These are phyloP conservation scores for Ophiothrix spiculata DNA, from an alignment of 35 echinoderm and acorn worm species.

Conservation along the genomic window DNA sequence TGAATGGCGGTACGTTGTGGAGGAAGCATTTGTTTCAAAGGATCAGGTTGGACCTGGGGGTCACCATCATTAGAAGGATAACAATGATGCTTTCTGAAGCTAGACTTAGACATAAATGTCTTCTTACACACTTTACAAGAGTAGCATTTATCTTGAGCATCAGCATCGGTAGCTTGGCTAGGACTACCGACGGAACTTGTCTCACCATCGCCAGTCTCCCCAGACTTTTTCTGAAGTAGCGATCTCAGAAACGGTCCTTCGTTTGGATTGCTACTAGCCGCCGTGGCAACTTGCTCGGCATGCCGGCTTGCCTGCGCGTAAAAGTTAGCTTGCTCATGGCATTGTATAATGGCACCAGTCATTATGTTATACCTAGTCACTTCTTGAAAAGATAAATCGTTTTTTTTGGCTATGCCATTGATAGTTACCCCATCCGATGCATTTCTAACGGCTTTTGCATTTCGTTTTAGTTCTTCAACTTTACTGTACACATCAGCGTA, in stretches of 20 bases:
- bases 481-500: neutral
- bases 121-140: conserved; percentile 90
- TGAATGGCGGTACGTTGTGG: neutral
- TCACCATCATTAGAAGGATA: conserved; percentile 26
- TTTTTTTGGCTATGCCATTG: conserved; percentile 2
- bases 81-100: conserved; percentile 87
- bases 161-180: conserved; percentile 35
- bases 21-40: conserved; percentile 29
- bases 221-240: conserved; percentile 26
- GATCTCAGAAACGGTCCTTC: conserved; percentile 7
- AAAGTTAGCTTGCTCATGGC: conserved; percentile 19
- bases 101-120: conserved; percentile 73
- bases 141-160: conserved; percentile 70
- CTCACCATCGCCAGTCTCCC: conserved; percentile 1
- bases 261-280: neutral
- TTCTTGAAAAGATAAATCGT: conserved; percentile 25
- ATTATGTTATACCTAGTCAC: conserved; percentile 80
- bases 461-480: conserved; percentile 9
- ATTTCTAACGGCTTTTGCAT: neutral
- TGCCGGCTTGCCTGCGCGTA: neutral
- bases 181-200: conserved; percentile 38
- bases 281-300: neutral
- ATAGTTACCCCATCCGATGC: neutral
- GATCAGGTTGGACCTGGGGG: conserved; percentile 1
- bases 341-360: conserved; percentile 40